Percentiles rank a stretch among this genome's conserved stretches.
Evolutionary conservation across 1,140 invertebrate species (phyloP).

Genomic region (Neodiprion fabricii): DNA sequence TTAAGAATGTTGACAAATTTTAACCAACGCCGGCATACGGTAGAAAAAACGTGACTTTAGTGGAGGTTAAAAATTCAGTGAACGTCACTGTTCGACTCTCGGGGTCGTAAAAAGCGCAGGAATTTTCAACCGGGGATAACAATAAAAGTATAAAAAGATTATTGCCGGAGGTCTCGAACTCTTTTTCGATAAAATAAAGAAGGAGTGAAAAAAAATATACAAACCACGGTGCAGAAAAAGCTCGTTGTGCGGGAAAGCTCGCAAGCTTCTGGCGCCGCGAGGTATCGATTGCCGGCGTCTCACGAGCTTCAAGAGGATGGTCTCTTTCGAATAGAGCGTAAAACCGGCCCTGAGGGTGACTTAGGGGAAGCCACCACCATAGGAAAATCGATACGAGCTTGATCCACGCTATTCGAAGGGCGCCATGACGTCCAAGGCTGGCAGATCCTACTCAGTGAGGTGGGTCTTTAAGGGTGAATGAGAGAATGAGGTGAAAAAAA

Average conservation of each 20-base stretch:
- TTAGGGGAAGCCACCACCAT: slow-evolving; percentile 23
- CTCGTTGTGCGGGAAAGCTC: neutral
- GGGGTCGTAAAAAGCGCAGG: too few relatives aligned
- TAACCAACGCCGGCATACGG: too few relatives aligned
- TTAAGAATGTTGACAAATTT: too few relatives aligned
- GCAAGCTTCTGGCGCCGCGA: neutral
- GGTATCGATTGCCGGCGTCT: slow-evolving; percentile 2
- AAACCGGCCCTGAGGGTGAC: slow-evolving; percentile 9
- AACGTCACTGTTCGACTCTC: too few relatives aligned
- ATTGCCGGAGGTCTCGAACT: too few relatives aligned
- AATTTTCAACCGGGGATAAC: too few relatives aligned
- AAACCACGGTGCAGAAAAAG: too few relatives aligned
- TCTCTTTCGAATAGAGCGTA: neutral
- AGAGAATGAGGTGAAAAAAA: neutral
- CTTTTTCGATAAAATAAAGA: too few relatives aligned
- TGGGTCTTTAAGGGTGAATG: slow-evolving; percentile 32
- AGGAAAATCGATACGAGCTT: slow-evolving; percentile 50
- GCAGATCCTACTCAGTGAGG: slow-evolving; percentile 56
- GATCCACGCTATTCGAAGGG: slow-evolving; percentile 36
- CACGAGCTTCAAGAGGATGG: neutral
- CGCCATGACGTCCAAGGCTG: slow-evolving; percentile 60
- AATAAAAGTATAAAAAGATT: too few relatives aligned
- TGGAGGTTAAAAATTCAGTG: too few relatives aligned
- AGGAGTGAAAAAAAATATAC: too few relatives aligned
- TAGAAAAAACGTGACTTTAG: too few relatives aligned